These are phyloP conservation scores for Conus ventricosus DNA, from an alignment of 1,140 invertebrate genomes.

Conservation along the genomic window DNA sequence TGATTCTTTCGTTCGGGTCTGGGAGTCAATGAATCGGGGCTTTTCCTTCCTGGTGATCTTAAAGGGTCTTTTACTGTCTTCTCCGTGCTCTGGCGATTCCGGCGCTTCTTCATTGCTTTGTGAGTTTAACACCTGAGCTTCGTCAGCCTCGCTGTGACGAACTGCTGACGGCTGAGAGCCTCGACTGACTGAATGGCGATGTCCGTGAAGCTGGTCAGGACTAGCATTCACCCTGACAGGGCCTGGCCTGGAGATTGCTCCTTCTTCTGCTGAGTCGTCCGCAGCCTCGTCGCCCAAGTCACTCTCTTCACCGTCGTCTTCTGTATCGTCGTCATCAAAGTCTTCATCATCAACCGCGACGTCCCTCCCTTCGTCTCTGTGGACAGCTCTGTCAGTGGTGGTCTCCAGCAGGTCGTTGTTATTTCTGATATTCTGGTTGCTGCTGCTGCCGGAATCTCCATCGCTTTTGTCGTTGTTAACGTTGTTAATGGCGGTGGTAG, in stretches of 20 bases:
- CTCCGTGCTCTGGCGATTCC: neutral
- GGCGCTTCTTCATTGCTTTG: neutral
- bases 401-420: neutral
- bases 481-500: neutral
- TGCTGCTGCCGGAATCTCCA: neutral
- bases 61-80: neutral
- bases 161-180: too few relatives aligned
- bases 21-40: neutral
- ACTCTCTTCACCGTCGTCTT: neutral
- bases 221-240: neutral
- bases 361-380: neutral
- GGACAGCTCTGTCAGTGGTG: neutral
- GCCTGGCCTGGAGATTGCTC: neutral
- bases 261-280: neutral
- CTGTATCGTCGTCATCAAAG: neutral
- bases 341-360: neutral
- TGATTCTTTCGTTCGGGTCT: neutral
- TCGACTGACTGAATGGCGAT: too few relatives aligned
- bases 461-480: neutral
- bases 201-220: neutral
- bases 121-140: neutral
- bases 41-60: constrained; percentile 12
- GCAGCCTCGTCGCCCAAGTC: neutral
- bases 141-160: neutral
- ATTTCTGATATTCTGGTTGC: neutral